Evolutionary conservation across 2,888 invertebrate genomes (phyloP).

Genomic region (Eupelmus urozonus): DNA sequence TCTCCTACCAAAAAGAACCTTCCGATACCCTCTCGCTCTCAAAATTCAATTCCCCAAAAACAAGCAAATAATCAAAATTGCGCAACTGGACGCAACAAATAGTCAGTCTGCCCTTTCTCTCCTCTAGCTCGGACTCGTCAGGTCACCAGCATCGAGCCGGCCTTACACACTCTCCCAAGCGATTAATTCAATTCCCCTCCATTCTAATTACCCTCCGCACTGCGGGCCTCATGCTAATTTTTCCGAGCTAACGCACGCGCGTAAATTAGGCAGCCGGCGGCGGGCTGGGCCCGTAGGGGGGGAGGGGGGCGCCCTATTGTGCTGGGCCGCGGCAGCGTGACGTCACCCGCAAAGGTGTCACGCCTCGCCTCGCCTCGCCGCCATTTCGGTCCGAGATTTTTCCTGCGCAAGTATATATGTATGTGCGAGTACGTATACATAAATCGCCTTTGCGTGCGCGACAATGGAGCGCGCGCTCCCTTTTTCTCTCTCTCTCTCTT

Average conservation of each 20-base stretch:
- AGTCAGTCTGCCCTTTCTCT: conserved; percentile 9
- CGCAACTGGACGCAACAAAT: conserved; percentile 19
- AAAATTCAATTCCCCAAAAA: neutral
- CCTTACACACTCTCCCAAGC: neutral
- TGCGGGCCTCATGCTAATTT: conserved; percentile 52
- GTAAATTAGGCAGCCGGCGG: conserved; percentile 46
- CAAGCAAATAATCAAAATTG: neutral
- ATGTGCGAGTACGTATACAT: too few species aligned
- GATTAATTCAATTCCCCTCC: conserved; percentile 30
- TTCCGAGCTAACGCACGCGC: conserved; percentile 50
- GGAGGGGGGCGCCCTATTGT: too few species aligned
- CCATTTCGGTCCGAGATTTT: conserved; percentile 40
- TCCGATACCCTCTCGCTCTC: too few species aligned
- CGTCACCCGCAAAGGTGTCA: conserved; percentile 37
- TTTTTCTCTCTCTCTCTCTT: neutral
- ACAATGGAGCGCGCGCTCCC: neutral
- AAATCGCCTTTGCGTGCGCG: too few species aligned
- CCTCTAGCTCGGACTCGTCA: too few species aligned
- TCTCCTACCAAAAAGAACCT: too few species aligned
- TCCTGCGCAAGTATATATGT: conserved; percentile 15
- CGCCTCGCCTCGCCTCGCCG: conserved; percentile 36
- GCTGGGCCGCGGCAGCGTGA: conserved; percentile 28
- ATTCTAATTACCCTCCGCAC: neutral
- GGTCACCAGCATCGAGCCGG: too few species aligned
- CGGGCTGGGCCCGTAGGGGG: neutral